Evolutionary conservation across 2,888 invertebrate species (phyloP).

Genomic region (Acrobasis suavella): DNA sequence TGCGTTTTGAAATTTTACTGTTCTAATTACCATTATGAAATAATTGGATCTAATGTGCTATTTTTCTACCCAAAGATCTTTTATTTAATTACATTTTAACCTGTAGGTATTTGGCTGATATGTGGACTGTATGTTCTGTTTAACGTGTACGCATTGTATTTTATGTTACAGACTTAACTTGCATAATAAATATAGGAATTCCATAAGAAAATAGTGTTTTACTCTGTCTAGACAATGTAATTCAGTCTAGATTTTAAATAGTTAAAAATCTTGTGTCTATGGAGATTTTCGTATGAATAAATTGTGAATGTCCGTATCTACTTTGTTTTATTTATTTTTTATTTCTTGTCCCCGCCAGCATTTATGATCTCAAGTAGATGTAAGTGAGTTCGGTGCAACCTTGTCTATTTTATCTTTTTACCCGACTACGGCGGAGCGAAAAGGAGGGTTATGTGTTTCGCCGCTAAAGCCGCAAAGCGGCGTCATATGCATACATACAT

Average conservation of each 20-base stretch:
- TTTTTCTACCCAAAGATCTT: neutral
- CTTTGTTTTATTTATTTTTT: neutral
- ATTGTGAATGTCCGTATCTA: constrained; percentile 14
- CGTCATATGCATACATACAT: no score
- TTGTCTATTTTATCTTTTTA: no score
- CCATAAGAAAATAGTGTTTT: constrained; percentile 11
- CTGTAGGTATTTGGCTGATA: neutral
- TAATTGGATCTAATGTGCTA: neutral
- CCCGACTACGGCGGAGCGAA: no score
- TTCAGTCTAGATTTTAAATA: neutral
- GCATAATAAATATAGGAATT: constrained; percentile 8
- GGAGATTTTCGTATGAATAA: constrained; percentile 13
- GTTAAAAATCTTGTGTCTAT: constrained; percentile 4
- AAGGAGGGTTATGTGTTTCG: no score
- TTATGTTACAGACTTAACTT: neutral
- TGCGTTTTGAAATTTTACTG: neutral
- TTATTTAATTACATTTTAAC: neutral
- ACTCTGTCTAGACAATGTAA: neutral
- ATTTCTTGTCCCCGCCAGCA: neutral
- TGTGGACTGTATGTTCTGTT: neutral
- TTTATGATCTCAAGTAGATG: no score
- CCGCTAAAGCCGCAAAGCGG: no score
- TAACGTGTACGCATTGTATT: neutral
- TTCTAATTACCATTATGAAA: neutral
- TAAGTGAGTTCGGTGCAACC: no score